phyloP scores from a whole-genome alignment of 2,113 vertebrate genomes.

The Drymodes brunneopygia region DNA sequence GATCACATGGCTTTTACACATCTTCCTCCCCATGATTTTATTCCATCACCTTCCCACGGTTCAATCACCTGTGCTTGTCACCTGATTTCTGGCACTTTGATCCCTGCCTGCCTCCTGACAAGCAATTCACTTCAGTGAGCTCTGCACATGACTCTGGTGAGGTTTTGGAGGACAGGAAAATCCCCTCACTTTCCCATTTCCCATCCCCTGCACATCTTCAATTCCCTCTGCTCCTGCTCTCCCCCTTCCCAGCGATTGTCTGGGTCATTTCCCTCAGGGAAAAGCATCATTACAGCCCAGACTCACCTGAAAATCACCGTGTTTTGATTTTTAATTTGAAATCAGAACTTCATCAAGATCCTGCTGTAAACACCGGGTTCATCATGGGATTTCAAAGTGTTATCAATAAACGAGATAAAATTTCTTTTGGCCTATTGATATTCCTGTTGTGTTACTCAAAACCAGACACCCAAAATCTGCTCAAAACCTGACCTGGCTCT shows the following conservation, averaged over 20 bases:
- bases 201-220: background rate
- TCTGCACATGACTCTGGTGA: background rate
- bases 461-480: background rate
- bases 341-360: background rate
- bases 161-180: background rate
- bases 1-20: background rate
- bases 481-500: background rate
- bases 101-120: background rate
- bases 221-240: background rate
- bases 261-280: background rate
- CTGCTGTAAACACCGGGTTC: background rate
- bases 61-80: background rate
- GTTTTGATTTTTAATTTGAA: background rate
- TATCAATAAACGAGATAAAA: background rate
- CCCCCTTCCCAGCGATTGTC: background rate
- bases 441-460: background rate
- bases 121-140: slow-evolving; percentile 14
- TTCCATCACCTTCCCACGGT: background rate
- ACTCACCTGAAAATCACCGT: background rate
- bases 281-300: background rate
- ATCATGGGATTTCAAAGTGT: background rate
- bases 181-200: background rate
- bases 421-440: background rate
- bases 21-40: background rate
- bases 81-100: background rate